phyloP scores from a whole-genome alignment of 2,797 vertebrate genomes.

The Helicolenus hilgendorfi region DNA sequence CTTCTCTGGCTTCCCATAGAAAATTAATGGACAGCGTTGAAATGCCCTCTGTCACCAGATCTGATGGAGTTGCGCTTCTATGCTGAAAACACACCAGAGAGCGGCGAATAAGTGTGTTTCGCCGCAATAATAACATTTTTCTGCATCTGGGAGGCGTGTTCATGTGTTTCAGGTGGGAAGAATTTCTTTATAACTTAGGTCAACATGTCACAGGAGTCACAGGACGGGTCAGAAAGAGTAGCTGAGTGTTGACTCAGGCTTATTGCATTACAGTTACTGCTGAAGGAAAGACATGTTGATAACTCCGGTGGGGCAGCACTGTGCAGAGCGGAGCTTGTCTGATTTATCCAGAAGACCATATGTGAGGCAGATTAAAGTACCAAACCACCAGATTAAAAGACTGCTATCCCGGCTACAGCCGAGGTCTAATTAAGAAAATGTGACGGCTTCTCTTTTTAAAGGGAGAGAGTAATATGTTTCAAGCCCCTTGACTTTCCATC shows the following conservation, averaged over 20 bases:
- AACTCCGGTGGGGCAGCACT: constrained; percentile 25
- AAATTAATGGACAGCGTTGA: no score
- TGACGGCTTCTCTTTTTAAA: constrained; percentile 58
- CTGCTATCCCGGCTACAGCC: constrained; percentile 37
- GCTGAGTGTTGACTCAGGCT: constrained; percentile 22
- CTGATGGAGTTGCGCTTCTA: no score
- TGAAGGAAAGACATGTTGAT: constrained; percentile 56
- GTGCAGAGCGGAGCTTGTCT: constrained; percentile 50
- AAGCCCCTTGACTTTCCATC: constrained; percentile 28
- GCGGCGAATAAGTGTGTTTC: no score
- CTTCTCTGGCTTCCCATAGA: no score
- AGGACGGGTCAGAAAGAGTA: neutral
- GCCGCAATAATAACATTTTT: neutral
- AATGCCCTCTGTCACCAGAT: no score
- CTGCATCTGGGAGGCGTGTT: neutral
- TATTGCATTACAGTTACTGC: constrained; percentile 45
- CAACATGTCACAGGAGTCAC: neutral
- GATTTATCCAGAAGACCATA: constrained; percentile 84
- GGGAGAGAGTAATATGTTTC: constrained; percentile 33
- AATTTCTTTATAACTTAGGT: neutral
- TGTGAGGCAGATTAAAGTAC: constrained; percentile 84
- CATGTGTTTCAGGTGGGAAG: neutral
- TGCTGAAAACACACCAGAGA: neutral
- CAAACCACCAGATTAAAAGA: constrained; percentile 82
- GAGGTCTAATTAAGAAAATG: constrained; percentile 68